Evolutionary conservation across 2,113 vertebrate genomes (phyloP).

Genomic region (Phodopus roborovskii): DNA sequence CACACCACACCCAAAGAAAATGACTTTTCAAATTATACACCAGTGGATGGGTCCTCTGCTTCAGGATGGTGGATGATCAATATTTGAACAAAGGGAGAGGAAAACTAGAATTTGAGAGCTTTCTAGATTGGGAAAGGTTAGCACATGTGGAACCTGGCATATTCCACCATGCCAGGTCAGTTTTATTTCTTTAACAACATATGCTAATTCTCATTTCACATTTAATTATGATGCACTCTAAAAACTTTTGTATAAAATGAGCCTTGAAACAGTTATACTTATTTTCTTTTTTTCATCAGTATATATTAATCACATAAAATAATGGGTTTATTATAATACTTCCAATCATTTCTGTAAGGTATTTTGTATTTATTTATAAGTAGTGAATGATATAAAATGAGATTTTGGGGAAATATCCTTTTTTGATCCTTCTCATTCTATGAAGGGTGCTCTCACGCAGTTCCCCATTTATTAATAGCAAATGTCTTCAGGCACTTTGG

Average conservation of each 20-base stretch:
- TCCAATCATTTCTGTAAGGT: background rate
- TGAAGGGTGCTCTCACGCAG: background rate
- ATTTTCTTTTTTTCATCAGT: background rate
- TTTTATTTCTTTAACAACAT: background rate
- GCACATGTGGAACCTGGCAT: background rate
- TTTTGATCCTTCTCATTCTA: slow-evolving; percentile 9
- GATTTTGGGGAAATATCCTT: slow-evolving; percentile 2
- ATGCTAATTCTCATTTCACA: slow-evolving; percentile 33
- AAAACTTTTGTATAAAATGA: background rate
- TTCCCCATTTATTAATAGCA: background rate
- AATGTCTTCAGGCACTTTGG: background rate
- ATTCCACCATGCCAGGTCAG: background rate
- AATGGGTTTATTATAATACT: background rate
- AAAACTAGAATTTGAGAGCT: background rate
- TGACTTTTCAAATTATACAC: background rate
- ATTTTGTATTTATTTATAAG: slow-evolving; percentile 40
- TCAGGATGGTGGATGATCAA: background rate
- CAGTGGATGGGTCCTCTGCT: background rate
- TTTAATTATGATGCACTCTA: slow-evolving; percentile 50
- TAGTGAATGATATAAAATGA: background rate
- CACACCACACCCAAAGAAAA: background rate
- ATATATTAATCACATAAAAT: background rate
- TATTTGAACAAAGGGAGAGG: background rate
- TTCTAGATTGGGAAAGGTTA: background rate
- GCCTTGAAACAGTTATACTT: background rate